Percentiles rank a stretch among this genome's conserved stretches.
These are phyloP conservation scores for Cataglyphis rosenhaueri DNA, from an alignment of 2,888 invertebrate genomes.

Conservation along the genomic window DNA sequence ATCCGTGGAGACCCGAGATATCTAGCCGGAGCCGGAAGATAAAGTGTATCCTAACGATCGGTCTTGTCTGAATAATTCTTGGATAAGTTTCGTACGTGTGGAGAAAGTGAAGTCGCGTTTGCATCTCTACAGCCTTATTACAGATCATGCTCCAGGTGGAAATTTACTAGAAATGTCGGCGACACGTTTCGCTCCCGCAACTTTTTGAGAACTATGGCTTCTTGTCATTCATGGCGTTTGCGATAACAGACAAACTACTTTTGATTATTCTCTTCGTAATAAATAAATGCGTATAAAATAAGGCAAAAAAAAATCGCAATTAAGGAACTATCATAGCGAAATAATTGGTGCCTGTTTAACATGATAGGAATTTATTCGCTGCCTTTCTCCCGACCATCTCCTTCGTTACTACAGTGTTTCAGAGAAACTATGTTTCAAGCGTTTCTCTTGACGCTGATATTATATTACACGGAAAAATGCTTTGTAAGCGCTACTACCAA, in stretches of 20 bases:
- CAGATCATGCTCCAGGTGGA: conserved; percentile 60
- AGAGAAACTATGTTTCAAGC: neutral
- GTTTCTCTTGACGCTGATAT: conserved; percentile 24
- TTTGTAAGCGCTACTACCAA: conserved; percentile 38
- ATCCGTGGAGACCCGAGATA: conserved; percentile 10
- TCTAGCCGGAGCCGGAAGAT: conserved; percentile 66
- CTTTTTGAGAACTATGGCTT: conserved; percentile 39
- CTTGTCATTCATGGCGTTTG: neutral
- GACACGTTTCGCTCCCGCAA: conserved; percentile 9
- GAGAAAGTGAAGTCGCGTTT: conserved; percentile 74
- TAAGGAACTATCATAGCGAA: neutral
- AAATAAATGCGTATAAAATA: neutral
- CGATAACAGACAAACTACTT: conserved; percentile 23
- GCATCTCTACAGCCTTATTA: conserved; percentile 73
- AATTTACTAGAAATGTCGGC: conserved; percentile 59
- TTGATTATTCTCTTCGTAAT: neutral
- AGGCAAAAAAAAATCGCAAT: neutral
- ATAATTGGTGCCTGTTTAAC: neutral
- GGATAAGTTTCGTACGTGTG: conserved; percentile 77
- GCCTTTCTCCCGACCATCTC: neutral
- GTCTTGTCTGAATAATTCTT: conserved; percentile 78
- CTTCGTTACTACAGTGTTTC: neutral
- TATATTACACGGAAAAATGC: conserved; percentile 42
- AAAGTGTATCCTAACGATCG: conserved; percentile 81
- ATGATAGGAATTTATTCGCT: neutral